Evolutionary conservation across 37 sponge, comb jelly and placozoan species (phyloP), one percentile per base, ranked within the genome.

Genomic region (Beroe forskalii): DNA sequence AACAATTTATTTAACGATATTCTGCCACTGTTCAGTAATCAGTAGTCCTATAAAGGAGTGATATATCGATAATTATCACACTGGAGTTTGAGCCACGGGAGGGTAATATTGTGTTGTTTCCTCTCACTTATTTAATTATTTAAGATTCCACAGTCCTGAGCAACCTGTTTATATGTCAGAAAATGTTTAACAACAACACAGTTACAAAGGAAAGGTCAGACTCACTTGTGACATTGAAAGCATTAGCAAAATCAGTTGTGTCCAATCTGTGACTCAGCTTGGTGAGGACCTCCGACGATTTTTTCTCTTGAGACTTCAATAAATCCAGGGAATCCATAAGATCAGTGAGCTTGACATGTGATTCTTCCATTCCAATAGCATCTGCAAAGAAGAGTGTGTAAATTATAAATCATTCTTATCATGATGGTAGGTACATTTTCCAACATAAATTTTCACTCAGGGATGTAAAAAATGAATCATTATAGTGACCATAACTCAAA

Each of bases 191-290:
- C n/a, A n/a, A n/a, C n/a, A n/a, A n/a, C n/a, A n/a, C n/a, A n/a
- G n/a, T n/a, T n/a, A n/a, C n/a, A n/a, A n/a, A n/a, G n/a, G n/a
- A 48, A 48, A 48, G 55, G 12, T 17, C 55, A 31, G 6, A 32
- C 86, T 80, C 42, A 80, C 86, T 80, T 80, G 86, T 43, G 0
- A 44, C 44, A 43, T 44, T 80, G 55, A 80, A 80, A 25, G 86
- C 86, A 80, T 80, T 80, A 23, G 44, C 86, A 44, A 80, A 44
- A 43, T 80, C 86, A 1, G 55, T 80, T 40, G 86, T 80, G 24
- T 80, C 86, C n/a, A 80, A 38, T 42, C 86, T 8, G 86, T 80
- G 86, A 44, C 86, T 80, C 55, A 80, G 55, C 27, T 44, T 80
- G 28, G 86, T 44, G 1, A 80, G 86, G 3, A 80, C 86, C 4